Conservation (phyloP, 2,888 invertebrate genomes). For the Macrophya annulata region DNA sequence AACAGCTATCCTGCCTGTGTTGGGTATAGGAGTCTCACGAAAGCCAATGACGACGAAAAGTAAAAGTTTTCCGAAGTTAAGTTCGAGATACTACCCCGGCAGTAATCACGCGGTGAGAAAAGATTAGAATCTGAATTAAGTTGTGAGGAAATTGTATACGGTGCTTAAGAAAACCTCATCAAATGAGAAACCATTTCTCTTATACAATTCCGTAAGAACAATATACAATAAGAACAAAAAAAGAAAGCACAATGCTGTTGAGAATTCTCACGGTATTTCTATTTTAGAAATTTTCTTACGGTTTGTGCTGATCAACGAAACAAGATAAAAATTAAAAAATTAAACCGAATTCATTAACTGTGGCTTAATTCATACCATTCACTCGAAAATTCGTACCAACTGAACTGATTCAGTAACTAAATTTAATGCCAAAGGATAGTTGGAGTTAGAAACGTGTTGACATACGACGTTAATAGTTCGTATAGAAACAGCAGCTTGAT, state of each 20-base stretch:
- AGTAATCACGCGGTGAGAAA: conserved; percentile 44
- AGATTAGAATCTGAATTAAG: conserved; percentile 53
- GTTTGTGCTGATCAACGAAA: neutral
- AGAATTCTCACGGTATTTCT: neutral
- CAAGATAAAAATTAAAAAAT: neutral
- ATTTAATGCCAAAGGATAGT: neutral
- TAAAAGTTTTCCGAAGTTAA: conserved; percentile 35
- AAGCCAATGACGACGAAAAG: conserved; percentile 31
- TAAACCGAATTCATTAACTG: neutral
- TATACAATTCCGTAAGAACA: neutral
- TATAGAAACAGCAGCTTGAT: conserved; percentile 24
- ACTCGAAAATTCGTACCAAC: neutral
- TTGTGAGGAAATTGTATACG: conserved; percentile 12
- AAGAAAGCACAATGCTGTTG: neutral
- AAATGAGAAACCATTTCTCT: conserved; percentile 8
- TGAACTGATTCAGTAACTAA: conserved; percentile 7
- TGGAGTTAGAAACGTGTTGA: conserved; percentile 50
- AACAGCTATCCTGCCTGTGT: neutral
- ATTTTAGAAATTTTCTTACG: neutral
- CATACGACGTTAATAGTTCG: conserved; percentile 48
- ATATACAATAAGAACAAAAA: conserved; percentile 1
- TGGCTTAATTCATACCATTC: neutral
- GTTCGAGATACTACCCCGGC: neutral
- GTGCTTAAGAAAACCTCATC: neutral
- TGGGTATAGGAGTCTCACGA: neutral